Conservation (phyloP, 1,140 invertebrate species). For the Coenobita brevimanus region DNA sequence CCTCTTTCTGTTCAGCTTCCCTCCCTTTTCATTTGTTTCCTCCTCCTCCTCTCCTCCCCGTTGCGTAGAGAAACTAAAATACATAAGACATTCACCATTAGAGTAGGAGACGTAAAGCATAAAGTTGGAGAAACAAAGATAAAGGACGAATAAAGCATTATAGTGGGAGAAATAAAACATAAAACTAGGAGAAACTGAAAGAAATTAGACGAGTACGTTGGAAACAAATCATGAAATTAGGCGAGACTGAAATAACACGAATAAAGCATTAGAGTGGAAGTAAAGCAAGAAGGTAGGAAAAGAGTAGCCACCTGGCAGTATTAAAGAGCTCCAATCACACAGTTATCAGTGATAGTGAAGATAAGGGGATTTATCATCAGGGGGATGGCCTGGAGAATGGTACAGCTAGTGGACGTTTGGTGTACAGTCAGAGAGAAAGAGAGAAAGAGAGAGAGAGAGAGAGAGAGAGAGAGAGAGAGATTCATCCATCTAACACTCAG, state of each 20-base stretch:
- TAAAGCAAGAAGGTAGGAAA: neutral
- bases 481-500: neutral
- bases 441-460: slow-evolving; percentile 25
- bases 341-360: no score
- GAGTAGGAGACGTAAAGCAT: neutral
- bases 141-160: neutral
- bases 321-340: neutral
- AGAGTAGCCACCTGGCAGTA: neutral
- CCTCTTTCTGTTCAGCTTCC: neutral
- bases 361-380: neutral
- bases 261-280: no score
- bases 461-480: slow-evolving; percentile 18
- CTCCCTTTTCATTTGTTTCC: neutral
- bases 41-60: neutral
- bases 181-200: neutral
- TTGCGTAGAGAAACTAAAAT: neutral
- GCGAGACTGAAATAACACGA: no score
- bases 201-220: neutral
- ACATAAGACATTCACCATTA: neutral
- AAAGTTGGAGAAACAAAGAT: neutral
- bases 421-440: neutral
- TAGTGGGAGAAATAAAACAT: neutral
- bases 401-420: neutral
- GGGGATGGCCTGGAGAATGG: neutral
- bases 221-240: neutral